phyloP scores from a whole-genome alignment of 2,888 invertebrate genomes.

The Norana najaformis region DNA sequence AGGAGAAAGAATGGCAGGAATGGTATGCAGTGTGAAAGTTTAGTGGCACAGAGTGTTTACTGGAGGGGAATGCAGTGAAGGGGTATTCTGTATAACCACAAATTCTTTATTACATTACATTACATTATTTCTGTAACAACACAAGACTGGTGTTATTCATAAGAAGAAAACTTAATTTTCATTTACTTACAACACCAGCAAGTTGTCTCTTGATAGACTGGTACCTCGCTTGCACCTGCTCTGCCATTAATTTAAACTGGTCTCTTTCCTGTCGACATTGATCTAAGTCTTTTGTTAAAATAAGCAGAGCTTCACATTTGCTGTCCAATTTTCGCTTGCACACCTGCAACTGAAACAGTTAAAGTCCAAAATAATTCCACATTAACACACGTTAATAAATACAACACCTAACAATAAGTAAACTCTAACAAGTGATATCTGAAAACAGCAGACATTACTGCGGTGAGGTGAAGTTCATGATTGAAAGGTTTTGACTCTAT shows the following conservation, averaged over 20 bases:
- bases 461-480: background rate
- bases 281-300: slow-evolving; percentile 77
- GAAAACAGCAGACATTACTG: background rate
- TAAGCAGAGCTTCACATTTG: slow-evolving; percentile 80
- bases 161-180: background rate
- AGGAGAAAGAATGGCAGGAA: background rate
- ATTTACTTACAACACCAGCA: slow-evolving; percentile 52
- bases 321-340: slow-evolving; percentile 61
- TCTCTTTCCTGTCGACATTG: slow-evolving; percentile 79
- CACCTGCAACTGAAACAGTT: slow-evolving; percentile 34
- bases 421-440: background rate
- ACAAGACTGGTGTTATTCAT: background rate
- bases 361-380: background rate
- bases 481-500: too few relatives aligned
- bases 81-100: background rate
- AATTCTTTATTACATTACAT: background rate
- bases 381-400: background rate
- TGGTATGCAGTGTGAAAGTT: background rate
- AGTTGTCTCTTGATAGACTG: slow-evolving; percentile 60
- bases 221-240: slow-evolving; percentile 71
- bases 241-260: slow-evolving; percentile 78
- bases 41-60: too few relatives aligned
- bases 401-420: background rate
- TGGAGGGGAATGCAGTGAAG: too few relatives aligned
- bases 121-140: background rate